phyloP scores from a whole-genome alignment of 2,113 vertebrate species.

The Bolborhynchus lineola region DNA sequence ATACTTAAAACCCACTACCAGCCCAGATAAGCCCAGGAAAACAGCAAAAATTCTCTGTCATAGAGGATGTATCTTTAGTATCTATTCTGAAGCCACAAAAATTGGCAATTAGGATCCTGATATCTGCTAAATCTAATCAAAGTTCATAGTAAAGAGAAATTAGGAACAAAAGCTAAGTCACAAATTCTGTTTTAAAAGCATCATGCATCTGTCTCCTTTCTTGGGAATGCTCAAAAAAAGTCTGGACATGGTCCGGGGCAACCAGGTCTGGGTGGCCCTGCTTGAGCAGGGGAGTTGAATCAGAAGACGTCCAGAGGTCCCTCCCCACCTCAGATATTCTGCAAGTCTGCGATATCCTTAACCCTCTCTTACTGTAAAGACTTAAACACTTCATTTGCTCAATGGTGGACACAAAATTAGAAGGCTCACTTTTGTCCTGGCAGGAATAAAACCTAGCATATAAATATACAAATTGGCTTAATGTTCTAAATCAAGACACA shows the following conservation, averaged over 20 bases:
- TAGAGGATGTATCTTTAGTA: neutral
- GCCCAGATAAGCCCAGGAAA: neutral
- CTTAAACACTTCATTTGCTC: neutral
- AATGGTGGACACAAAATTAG: neutral
- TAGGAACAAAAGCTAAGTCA: neutral
- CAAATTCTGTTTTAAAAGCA: neutral
- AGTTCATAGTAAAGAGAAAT: neutral
- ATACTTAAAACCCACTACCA: neutral
- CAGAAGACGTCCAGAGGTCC: neutral
- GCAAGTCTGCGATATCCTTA: neutral
- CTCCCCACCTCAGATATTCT: neutral
- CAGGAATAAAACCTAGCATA: neutral
- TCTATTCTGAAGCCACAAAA: neutral
- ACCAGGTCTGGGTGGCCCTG: neutral
- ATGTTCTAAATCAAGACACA: neutral
- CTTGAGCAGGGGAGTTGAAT: neutral
- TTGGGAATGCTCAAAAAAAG: neutral
- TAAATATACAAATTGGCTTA: neutral
- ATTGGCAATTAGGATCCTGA: neutral
- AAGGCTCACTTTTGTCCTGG: neutral
- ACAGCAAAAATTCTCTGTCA: neutral
- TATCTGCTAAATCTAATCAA: neutral
- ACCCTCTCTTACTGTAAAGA: neutral
- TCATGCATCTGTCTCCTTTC: neutral
- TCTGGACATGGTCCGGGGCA: neutral